Percentiles rank a stretch among this genome's conserved stretches.
Conservation (phyloP, 2,888 invertebrate species). For the Aleiodes alternator region DNA sequence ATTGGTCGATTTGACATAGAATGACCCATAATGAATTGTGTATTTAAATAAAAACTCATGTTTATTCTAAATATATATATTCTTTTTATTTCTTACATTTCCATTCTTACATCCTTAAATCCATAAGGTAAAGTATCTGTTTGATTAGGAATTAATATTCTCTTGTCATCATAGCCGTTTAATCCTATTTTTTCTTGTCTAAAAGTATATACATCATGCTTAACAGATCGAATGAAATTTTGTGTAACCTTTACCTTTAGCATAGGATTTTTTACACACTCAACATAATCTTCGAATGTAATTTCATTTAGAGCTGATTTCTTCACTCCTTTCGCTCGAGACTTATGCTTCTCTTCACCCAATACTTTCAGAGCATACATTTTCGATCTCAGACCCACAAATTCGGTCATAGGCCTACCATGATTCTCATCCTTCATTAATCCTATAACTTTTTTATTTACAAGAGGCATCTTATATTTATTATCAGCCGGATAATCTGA, state of each 20-base stretch:
- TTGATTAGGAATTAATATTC: too few relatives aligned
- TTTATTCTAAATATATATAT: too few relatives aligned
- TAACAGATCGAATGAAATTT: neutral
- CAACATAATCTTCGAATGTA: conserved; percentile 35
- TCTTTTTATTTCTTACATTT: too few relatives aligned
- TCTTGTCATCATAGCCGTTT: conserved; percentile 21
- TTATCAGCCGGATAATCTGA: conserved; percentile 52
- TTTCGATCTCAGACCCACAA: conserved; percentile 29
- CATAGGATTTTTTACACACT: conserved; percentile 9
- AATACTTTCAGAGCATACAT: conserved; percentile 27
- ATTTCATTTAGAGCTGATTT: conserved; percentile 25
- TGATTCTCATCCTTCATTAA: conserved; percentile 47
- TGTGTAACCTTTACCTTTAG: neutral
- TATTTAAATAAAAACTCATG: too few relatives aligned
- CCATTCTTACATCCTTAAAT: too few relatives aligned
- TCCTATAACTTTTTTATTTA: conserved; percentile 46
- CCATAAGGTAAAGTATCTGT: too few relatives aligned
- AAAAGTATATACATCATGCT: conserved; percentile 8
- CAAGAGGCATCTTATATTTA: conserved; percentile 30
- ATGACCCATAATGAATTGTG: too few relatives aligned
- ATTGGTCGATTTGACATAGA: too few relatives aligned
- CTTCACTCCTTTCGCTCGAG: too few relatives aligned
- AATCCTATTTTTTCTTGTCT: conserved; percentile 36
- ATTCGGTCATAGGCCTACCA: conserved; percentile 25
- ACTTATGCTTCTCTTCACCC: conserved; percentile 53